phyloP scores from a whole-genome alignment of 30 jellyfish, hydroid and myxozoan genomes.

The Aurelia sp. region DNA sequence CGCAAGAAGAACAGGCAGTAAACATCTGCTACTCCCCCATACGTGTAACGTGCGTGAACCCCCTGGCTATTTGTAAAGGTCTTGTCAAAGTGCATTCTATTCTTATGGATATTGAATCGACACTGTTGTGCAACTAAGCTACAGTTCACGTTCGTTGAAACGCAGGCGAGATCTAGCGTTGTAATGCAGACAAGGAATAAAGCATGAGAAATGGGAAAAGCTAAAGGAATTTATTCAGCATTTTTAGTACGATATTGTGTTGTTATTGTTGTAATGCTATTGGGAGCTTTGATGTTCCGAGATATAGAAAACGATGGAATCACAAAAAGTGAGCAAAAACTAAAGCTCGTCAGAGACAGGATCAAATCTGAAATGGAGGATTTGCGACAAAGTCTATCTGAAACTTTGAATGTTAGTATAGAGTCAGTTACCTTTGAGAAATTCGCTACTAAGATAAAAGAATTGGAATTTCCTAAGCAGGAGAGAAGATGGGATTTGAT shows the following conservation, averaged over 20 bases:
- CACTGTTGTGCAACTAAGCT: too few species aligned
- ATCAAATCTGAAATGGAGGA: neutral
- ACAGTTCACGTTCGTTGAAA: too few species aligned
- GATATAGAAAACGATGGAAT: conserved; percentile 15
- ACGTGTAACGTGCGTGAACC: too few species aligned
- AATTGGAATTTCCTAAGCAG: neutral
- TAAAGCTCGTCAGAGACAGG: neutral
- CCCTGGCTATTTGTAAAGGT: too few species aligned
- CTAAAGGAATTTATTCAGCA: neutral
- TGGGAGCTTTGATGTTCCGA: conserved; percentile 36
- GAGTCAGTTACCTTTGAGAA: neutral
- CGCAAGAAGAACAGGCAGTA: too few species aligned
- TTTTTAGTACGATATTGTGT: conserved; percentile 15
- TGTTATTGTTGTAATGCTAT: neutral
- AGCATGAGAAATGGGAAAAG: conserved; percentile 16
- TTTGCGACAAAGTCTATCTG: neutral
- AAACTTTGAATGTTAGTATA: conserved; percentile 10
- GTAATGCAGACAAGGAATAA: too few species aligned
- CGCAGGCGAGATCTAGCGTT: too few species aligned
- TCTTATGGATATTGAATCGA: too few species aligned
- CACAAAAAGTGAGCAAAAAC: neutral
- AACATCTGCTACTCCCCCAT: too few species aligned
- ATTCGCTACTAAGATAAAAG: neutral
- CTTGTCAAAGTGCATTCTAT: too few species aligned
- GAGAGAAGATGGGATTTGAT: conserved; percentile 29